These are phyloP conservation scores for Acanthococcus lagerstroemiae DNA, from an alignment of 2,888 invertebrate species.

Conservation along the genomic window DNA sequence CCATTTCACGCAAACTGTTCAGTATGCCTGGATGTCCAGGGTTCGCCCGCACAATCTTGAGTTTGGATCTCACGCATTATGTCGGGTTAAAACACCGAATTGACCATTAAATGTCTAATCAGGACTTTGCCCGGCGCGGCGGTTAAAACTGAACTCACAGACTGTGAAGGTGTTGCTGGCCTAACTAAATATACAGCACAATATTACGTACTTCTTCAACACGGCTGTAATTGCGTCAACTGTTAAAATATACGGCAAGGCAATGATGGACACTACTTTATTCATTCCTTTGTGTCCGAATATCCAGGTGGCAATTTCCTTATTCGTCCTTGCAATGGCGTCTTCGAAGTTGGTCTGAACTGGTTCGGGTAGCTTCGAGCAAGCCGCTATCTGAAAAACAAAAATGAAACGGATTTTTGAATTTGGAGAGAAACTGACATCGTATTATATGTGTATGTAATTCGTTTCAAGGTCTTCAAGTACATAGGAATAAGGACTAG, in stretches of 20 bases:
- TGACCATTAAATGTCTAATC: no score
- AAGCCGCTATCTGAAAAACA: slow-evolving; percentile 63
- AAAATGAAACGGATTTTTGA: no score
- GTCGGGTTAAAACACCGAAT: no score
- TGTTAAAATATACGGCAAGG: slow-evolving; percentile 78
- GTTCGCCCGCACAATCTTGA: no score
- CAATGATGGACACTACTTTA: slow-evolving; percentile 65
- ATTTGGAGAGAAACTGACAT: no score
- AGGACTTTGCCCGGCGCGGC: neutral
- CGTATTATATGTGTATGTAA: no score
- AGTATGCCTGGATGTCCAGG: no score
- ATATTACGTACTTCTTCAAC: slow-evolving; percentile 66
- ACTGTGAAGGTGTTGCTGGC: neutral
- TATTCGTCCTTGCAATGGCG: slow-evolving; percentile 85
- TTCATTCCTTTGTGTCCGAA: slow-evolving; percentile 75
- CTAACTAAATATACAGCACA: neutral
- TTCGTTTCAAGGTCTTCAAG: no score
- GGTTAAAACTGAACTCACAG: neutral
- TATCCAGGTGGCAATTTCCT: slow-evolving; percentile 80
- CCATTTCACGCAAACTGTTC: no score
- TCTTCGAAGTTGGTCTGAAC: slow-evolving; percentile 85
- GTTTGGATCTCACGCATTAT: no score
- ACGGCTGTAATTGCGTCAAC: slow-evolving; percentile 79
- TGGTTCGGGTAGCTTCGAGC: slow-evolving; percentile 79
- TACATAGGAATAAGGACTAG: no score